Conservation (phyloP, 2,888 invertebrate genomes). For the Catotricha subobsoleta region DNA sequence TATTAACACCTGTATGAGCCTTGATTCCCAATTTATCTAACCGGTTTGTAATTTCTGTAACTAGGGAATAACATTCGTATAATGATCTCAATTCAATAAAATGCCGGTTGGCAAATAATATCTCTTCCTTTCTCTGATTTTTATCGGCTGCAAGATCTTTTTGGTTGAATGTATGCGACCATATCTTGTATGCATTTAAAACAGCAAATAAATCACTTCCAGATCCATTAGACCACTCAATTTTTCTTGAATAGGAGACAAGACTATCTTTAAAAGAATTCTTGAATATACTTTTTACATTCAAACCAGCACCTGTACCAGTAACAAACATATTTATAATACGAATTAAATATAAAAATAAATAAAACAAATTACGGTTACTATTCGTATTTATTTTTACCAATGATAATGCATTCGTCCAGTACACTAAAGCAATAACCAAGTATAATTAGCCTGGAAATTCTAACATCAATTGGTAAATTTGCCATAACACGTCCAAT, state of each 20-base stretch:
- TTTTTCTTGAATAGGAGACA: constrained; percentile 52
- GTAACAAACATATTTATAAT: constrained; percentile 9
- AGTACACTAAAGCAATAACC: constrained; percentile 74
- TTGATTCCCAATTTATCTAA: constrained; percentile 42
- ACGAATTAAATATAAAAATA: constrained; percentile 1
- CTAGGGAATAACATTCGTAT: constrained; percentile 51
- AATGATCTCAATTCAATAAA: constrained; percentile 48
- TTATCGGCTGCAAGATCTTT: not conserved
- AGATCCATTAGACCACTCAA: constrained; percentile 66
- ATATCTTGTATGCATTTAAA: constrained; percentile 57
- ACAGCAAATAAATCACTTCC: constrained; percentile 68
- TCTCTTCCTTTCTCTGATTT: constrained; percentile 27
- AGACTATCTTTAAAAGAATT: constrained; percentile 43
- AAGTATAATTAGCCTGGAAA: constrained; percentile 68
- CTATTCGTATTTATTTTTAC: constrained; percentile 40
- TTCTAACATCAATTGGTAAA: constrained; percentile 64
- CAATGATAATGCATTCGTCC: constrained; percentile 73
- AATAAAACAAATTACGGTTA: not conserved
- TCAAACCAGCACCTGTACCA: constrained; percentile 4
- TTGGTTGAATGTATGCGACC: not conserved
- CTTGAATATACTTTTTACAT: constrained; percentile 58
- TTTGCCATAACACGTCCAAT: constrained; percentile 66
- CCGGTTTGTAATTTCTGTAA: constrained; percentile 48
- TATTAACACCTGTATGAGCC: constrained; percentile 30
- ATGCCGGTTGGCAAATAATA: constrained; percentile 50